Conservation (phyloP, 2,888 invertebrate species). For the Eilema caniola region DNA sequence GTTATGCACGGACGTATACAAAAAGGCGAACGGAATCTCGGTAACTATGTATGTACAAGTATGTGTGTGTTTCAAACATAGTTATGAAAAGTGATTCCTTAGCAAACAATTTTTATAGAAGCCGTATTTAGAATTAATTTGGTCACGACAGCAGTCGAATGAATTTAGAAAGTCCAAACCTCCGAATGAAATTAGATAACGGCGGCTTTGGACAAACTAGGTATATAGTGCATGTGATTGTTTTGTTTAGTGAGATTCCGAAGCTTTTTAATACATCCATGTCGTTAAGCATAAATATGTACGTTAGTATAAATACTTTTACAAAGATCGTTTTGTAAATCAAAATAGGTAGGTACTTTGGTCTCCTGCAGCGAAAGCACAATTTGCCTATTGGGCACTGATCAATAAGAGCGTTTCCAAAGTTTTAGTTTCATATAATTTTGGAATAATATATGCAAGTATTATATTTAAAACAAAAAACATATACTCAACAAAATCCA, state of each 20-base stretch:
- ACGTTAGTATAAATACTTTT: conserved; percentile 1
- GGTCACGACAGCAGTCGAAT: too few species aligned
- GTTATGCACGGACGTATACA: neutral
- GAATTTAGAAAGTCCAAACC: too few species aligned
- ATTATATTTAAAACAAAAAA: neutral
- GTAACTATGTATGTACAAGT: neutral
- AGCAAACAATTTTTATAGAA: too few species aligned
- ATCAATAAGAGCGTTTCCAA: neutral
- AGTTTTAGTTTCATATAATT: conserved; percentile 4
- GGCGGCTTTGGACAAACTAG: too few species aligned
- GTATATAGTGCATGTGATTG: too few species aligned
- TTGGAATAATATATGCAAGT: neutral
- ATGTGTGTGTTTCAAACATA: too few species aligned
- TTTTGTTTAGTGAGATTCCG: neutral
- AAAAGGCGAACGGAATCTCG: neutral
- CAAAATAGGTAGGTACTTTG: neutral
- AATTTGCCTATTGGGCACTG: neutral
- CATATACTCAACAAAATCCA: neutral
- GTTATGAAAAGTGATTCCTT: too few species aligned
- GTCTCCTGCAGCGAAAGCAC: neutral
- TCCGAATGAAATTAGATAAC: too few species aligned
- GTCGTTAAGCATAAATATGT: neutral
- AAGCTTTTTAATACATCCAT: neutral
- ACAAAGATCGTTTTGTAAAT: conserved; percentile 8
- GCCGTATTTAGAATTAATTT: too few species aligned